These are phyloP conservation scores for Uloborus diversus DNA, from an alignment of 1,140 invertebrate species.

Conservation along the genomic window DNA sequence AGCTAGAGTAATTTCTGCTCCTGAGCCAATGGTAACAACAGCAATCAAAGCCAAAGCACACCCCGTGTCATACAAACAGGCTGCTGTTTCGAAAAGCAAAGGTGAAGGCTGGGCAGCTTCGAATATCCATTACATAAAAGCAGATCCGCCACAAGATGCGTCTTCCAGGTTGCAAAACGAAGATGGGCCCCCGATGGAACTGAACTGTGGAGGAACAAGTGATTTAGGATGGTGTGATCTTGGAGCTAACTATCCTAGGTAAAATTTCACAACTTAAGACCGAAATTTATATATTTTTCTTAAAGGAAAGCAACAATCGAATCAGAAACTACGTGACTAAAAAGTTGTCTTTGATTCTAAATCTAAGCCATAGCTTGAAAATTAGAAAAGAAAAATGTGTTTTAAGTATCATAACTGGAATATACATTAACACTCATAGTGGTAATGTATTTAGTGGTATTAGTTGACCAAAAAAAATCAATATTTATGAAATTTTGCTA, in stretches of 20 bases:
- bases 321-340: neutral
- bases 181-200: slow-evolving; percentile 7
- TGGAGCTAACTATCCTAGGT: slow-evolving; percentile 59
- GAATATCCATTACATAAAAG: slow-evolving; percentile 18
- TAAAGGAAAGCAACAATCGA: too few species aligned
- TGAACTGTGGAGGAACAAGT: slow-evolving; percentile 58
- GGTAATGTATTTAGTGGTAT: too few species aligned
- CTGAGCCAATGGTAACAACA: neutral
- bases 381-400: too few species aligned
- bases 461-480: too few species aligned
- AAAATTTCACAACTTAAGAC: too few species aligned
- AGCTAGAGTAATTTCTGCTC: neutral
- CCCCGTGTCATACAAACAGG: slow-evolving; percentile 25
- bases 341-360: neutral
- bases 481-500: too few species aligned
- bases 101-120: slow-evolving; percentile 44
- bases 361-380: too few species aligned
- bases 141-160: slow-evolving; percentile 8
- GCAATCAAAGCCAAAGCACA: slow-evolving; percentile 17
- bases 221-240: slow-evolving; percentile 60
- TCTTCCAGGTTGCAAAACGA: neutral
- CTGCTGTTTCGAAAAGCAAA: neutral
- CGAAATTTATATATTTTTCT: too few species aligned
- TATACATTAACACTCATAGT: too few species aligned
- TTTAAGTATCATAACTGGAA: too few species aligned